Percentiles rank a stretch among this genome's conserved stretches.
Conservation (phyloP, 2,113 vertebrate genomes). For the Corydoras maculifer region DNA sequence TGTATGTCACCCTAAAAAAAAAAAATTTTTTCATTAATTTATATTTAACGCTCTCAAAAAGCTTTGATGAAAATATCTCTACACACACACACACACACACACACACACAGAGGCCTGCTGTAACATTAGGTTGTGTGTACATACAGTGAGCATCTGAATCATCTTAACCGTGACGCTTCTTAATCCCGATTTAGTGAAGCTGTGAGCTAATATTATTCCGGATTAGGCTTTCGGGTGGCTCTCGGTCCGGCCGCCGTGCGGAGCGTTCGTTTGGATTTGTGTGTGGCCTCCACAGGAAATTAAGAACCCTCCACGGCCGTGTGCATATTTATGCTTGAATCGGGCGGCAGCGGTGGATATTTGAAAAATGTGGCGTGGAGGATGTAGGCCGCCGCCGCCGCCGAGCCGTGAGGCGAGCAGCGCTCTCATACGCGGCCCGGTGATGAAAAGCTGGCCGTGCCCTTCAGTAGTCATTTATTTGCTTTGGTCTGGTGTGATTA, state of each 20-base stretch:
- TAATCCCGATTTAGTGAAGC: too few relatives aligned
- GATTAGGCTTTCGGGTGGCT: conserved; percentile 45
- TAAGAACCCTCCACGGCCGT: conserved; percentile 68
- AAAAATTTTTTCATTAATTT: too few relatives aligned
- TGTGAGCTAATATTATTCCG: conserved; percentile 31
- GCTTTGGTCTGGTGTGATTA: conserved; percentile 15
- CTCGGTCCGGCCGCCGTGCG: conserved; percentile 40
- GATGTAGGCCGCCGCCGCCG: conserved; percentile 43
- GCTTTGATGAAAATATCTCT: too few relatives aligned
- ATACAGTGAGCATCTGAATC: too few relatives aligned
- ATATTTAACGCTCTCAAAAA: too few relatives aligned
- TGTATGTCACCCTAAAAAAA: too few relatives aligned
- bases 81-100: too few relatives aligned
- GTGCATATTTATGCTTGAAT: conserved; percentile 70
- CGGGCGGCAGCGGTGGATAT: conserved; percentile 61
- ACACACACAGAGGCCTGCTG: too few relatives aligned
- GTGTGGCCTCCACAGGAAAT: conserved; percentile 75
- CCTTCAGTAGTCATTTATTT: conserved; percentile 33
- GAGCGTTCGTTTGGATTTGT: conserved; percentile 48
- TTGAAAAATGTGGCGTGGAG: conserved; percentile 64
- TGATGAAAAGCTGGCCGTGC: conserved; percentile 9
- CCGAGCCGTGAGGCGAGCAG: conserved; percentile 33
- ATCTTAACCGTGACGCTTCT: too few relatives aligned
- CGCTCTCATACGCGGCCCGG: conserved; percentile 2
- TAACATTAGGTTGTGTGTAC: background rate